Conservation (phyloP, 2,797 vertebrate species). For the Sarcophilus harrisii region DNA sequence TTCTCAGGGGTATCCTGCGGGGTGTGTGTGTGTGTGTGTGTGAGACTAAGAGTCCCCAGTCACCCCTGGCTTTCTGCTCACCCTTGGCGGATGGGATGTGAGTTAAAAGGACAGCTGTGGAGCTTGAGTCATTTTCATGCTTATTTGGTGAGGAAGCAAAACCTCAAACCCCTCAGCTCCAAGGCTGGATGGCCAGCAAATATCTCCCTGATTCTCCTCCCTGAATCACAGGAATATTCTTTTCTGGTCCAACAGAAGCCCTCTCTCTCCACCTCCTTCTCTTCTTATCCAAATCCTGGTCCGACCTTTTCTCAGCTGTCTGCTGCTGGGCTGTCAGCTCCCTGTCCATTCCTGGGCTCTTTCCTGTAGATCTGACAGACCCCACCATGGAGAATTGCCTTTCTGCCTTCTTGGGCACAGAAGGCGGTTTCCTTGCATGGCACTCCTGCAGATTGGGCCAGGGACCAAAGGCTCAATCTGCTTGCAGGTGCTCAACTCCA, state of each 20-base stretch:
- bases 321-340: neutral
- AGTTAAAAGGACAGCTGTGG: neutral
- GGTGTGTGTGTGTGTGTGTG: too few relatives aligned
- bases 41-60: neutral
- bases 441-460: neutral
- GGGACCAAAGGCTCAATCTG: neutral
- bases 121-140: neutral
- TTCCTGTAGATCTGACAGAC: neutral
- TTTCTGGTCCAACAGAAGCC: neutral
- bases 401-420: neutral
- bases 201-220: neutral
- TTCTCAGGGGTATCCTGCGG: neutral
- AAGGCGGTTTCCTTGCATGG: neutral
- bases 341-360: neutral
- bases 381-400: neutral
- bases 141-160: neutral
- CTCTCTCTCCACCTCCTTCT: neutral
- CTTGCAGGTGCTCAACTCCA: rapidly evolving
- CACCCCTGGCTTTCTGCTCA: neutral
- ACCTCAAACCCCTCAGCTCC: neutral
- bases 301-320: neutral
- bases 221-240: neutral
- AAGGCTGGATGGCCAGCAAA: neutral
- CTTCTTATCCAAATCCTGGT: neutral
- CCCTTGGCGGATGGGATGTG: neutral